Evolutionary conservation across 2,888 invertebrate genomes (phyloP), one percentile per base, ranked within the genome.

Genomic region (Ochropacha duplaris): DNA sequence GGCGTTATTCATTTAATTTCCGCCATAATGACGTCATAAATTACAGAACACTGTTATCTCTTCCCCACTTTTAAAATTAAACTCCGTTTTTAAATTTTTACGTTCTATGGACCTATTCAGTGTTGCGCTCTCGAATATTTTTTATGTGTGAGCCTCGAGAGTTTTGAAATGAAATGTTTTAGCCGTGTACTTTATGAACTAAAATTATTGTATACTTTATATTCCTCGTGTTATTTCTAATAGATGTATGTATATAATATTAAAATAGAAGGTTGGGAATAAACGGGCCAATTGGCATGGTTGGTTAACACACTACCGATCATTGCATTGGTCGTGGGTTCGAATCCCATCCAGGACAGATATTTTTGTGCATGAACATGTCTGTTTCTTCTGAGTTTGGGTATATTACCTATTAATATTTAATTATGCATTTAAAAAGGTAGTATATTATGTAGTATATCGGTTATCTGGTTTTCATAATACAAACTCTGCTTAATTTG

Each of bases 1-100:
- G 70, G 74, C 74, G 75, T 81, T 84, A 78, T 85, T 86, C 82
- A 86, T 86, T 85, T 84, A 83, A 84, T 85, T 84, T 78, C 72
- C 71, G 57, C 72, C 78, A 72, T 84, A 86, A 86, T 84, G 86
- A 82, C 78, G 75, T 72, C 83, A 81, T 87, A 86, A 87, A 87
- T 87, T 75, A 78, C 74, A 60, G 61, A 65, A 69, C 73, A 74
- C 69, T 72, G 78, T 79, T 86, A 87, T 86, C 86, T 84, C 79
- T 83, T 81, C 78, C 81, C 78, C 74, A 78, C 75, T 83, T 83
- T 81, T 74, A 68, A 82, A 84, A 80, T 86, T 79, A 83, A 83
- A 79, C 69, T 76, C 72, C 62, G 72, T 76, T 83, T 83, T 79
- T 70, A 72, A 81, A 81, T 63, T 55, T 31, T 31, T 70, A 57